phyloP scores from a whole-genome alignment of 2,888 invertebrate species.

The Ommatoiulus sabulosus region DNA sequence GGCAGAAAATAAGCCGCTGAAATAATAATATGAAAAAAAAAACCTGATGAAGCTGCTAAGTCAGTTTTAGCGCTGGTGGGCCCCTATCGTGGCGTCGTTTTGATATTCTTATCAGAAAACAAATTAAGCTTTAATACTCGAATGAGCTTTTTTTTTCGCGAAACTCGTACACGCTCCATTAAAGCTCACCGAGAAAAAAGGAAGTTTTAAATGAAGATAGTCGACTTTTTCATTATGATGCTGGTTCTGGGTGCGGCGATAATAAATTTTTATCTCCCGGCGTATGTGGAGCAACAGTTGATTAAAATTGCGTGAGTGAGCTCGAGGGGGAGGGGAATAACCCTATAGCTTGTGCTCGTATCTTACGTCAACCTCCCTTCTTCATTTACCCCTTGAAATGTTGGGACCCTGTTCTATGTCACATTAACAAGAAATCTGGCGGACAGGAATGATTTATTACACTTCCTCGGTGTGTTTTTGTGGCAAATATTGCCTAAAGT shows the following conservation, averaged over 20 bases:
- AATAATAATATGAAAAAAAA: background rate
- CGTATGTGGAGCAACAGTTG: conserved; percentile 12
- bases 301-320: conserved; percentile 14
- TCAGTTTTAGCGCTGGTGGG: background rate
- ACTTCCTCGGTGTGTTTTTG: background rate
- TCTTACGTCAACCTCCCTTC: background rate
- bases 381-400: background rate
- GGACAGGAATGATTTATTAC: conserved; percentile 36
- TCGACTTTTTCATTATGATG: background rate
- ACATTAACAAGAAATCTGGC: conserved; percentile 23
- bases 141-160: conserved; percentile 6
- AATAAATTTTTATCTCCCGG: conserved; percentile 30
- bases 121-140: conserved; percentile 40
- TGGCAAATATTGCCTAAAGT: background rate
- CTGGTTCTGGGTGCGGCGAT: conserved; percentile 9
- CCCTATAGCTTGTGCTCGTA: background rate
- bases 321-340: background rate
- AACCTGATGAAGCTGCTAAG: conserved; percentile 19
- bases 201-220: conserved; percentile 29
- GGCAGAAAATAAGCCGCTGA: conserved; percentile 16
- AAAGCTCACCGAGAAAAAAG: background rate
- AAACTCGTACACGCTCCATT: conserved; percentile 25
- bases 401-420: conserved; percentile 17
- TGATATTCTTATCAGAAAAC: conserved; percentile 40
- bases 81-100: background rate